A percentile compares a stretch with the other conserved stretches of the same genome.
Conservation (phyloP, 37 sponge, comb jelly and placozoan species). For the Cliona cf. orientalis region DNA sequence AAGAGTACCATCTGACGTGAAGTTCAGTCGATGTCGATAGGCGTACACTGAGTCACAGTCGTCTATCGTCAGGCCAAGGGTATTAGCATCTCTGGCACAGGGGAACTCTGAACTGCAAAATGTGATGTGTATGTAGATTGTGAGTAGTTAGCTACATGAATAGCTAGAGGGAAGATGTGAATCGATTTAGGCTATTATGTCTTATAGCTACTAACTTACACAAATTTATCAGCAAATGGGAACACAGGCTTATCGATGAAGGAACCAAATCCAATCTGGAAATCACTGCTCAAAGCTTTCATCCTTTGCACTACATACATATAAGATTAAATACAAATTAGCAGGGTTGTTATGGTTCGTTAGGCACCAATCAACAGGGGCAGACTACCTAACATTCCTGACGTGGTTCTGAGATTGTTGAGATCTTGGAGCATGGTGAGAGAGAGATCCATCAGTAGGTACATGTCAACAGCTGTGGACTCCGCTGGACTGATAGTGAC, state of each 20-base stretch:
- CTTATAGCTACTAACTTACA: neutral
- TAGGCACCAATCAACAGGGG: neutral
- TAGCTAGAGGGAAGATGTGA: neutral
- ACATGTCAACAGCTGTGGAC: conserved; percentile 79
- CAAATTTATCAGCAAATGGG: conserved; percentile 39
- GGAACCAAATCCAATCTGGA: conserved; percentile 82
- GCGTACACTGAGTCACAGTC: conserved; percentile 55
- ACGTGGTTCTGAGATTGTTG: conserved; percentile 2
- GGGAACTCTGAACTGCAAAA: conserved; percentile 36
- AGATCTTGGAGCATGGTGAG: conserved; percentile 59
- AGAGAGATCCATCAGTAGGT: conserved; percentile 82
- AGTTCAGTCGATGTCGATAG: conserved; percentile 64
- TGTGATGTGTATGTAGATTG: neutral
- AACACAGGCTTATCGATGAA: conserved; percentile 77
- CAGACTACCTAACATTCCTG: conserved; percentile 59
- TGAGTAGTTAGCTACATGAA: neutral
- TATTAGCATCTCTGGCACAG: conserved; percentile 29
- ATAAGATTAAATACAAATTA: neutral
- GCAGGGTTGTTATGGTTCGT: neutral
- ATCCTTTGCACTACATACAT: conserved; percentile 52
- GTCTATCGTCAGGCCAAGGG: neutral
- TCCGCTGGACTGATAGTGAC: conserved; percentile 38
- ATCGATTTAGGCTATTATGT: neutral
- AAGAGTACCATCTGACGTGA: conserved; percentile 29
- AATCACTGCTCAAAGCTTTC: conserved; percentile 55